These are phyloP conservation scores for Nerophis lumbriciformis DNA, from an alignment of 2,113 vertebrate genomes.

Conservation along the genomic window DNA sequence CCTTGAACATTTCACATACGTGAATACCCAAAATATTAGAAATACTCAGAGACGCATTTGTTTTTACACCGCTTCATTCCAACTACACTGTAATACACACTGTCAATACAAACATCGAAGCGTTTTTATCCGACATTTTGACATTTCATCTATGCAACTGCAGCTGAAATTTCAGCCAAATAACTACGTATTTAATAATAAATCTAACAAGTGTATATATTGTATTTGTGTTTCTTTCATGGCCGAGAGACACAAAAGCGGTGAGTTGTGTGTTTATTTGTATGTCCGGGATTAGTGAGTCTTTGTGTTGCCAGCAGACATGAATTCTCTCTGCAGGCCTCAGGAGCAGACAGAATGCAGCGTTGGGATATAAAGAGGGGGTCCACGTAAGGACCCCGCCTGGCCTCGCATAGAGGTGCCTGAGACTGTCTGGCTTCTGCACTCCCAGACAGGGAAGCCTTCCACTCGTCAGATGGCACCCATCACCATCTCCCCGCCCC, in stretches of 20 bases:
- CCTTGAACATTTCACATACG: too few species aligned
- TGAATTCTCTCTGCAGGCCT: constrained; percentile 33
- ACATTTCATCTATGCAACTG: too few species aligned
- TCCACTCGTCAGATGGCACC: constrained; percentile 49
- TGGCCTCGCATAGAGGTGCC: constrained; percentile 52
- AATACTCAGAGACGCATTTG: too few species aligned
- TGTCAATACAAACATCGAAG: too few species aligned
- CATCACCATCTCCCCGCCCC: constrained; percentile 22
- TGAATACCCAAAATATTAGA: too few species aligned
- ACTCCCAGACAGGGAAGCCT: constrained; percentile 61
- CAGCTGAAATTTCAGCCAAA: too few species aligned
- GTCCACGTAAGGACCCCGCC: constrained; percentile 38
- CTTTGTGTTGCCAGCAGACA: constrained; percentile 33
- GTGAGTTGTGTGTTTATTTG: constrained; percentile 14
- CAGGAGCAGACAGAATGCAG: constrained; percentile 43
- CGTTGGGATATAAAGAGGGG: constrained; percentile 41
- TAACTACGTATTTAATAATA: too few species aligned
- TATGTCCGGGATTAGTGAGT: constrained; percentile 25
- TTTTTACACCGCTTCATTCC: too few species aligned
- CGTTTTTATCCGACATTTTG: too few species aligned
- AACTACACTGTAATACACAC: too few species aligned
- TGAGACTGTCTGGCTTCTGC: constrained; percentile 67
- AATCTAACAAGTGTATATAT: too few species aligned
- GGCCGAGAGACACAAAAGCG: not conserved
- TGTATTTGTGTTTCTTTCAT: not conserved